A percentile compares a stretch with the other conserved stretches of the same genome.
phyloP scores from a whole-genome alignment of 2,113 vertebrate genomes.

The Muntiacus muntjak region DNA sequence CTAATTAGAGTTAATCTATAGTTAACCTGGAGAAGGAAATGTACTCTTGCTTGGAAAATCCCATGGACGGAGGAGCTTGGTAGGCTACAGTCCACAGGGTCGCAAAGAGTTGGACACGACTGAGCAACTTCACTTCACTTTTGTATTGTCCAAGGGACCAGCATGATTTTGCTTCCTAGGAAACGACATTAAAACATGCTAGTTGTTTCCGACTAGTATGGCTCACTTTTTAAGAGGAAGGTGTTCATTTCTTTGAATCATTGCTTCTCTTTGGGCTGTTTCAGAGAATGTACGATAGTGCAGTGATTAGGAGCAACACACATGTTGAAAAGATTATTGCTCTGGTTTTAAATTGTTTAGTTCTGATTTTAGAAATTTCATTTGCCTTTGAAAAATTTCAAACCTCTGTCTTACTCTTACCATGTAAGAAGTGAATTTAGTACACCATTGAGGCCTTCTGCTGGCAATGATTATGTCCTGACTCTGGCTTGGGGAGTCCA shows the following conservation, averaged over 20 bases:
- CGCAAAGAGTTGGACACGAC: no score
- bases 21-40: no score
- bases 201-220: neutral
- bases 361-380: neutral
- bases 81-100: no score
- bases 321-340: neutral
- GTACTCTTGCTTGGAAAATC: no score
- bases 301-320: neutral
- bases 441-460: neutral
- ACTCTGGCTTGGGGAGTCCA: neutral
- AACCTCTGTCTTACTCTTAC: neutral
- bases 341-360: neutral
- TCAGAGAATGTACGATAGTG: neutral
- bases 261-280: neutral
- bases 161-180: neutral
- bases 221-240: slow-evolving; percentile 5
- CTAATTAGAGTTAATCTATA: neutral
- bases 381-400: neutral
- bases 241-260: slow-evolving; percentile 12
- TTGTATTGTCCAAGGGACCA: neutral
- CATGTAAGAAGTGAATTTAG: neutral
- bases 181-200: neutral
- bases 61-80: no score
- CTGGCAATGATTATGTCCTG: neutral
- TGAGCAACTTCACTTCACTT: no score